Evolutionary conservation across 2,797 vertebrate species (phyloP).

Genomic region (Ataeniobius toweri): DNA sequence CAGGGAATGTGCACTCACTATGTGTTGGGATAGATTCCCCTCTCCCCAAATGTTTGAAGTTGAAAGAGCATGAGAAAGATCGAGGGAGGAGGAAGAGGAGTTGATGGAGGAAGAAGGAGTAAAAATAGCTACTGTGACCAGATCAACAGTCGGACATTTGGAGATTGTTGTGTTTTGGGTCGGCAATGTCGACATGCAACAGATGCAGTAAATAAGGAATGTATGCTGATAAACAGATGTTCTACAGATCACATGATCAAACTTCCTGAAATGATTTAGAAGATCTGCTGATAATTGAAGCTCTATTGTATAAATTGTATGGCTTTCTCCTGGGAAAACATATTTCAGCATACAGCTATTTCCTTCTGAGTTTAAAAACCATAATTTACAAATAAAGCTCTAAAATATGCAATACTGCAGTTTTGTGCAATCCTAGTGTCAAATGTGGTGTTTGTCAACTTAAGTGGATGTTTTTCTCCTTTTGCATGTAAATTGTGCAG

Average conservation of each 20-base stretch:
- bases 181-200: constrained; percentile 36
- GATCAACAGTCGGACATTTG: constrained; percentile 57
- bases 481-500: background rate
- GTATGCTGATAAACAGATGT: constrained; percentile 27
- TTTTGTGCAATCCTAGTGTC: no score
- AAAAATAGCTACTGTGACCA: constrained; percentile 58
- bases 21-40: constrained; percentile 45
- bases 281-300: background rate
- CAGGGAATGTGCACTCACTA: constrained; percentile 39
- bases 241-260: constrained; percentile 5
- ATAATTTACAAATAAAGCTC: background rate
- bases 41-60: constrained; percentile 61
- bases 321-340: background rate
- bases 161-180: constrained; percentile 49
- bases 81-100: constrained; percentile 38
- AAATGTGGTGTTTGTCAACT: background rate
- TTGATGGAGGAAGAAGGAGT: constrained; percentile 30
- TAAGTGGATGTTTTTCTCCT: background rate
- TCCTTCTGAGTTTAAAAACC: background rate
- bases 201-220: constrained; percentile 15
- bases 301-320: background rate
- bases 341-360: background rate
- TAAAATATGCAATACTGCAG: background rate
- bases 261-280: constrained; percentile 24
- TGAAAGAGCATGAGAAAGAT: constrained; percentile 65